phyloP scores from a whole-genome alignment of 2,888 invertebrate species.

The Camponotus fellah region DNA sequence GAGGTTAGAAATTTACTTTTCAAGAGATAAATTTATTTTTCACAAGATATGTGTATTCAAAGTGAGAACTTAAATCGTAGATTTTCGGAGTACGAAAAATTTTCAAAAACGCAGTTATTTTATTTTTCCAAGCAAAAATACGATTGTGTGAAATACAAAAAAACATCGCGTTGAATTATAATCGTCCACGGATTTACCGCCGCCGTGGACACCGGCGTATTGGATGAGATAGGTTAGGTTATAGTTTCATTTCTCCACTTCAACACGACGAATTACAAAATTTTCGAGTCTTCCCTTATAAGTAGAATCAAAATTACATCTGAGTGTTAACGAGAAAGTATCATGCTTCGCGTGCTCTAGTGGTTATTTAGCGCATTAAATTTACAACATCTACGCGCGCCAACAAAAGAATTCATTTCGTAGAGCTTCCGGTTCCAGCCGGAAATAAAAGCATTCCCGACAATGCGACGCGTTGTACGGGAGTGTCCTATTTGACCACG shows the following conservation, averaged over 20 bases:
- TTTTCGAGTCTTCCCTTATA: not conserved
- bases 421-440: not conserved
- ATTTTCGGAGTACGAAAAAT: not conserved
- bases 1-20: not conserved
- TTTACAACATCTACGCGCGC: no score
- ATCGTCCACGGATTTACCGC: not conserved
- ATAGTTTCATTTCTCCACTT: not conserved
- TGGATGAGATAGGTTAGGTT: slow-evolving; percentile 5
- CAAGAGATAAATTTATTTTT: not conserved
- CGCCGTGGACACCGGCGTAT: not conserved
- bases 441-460: not conserved
- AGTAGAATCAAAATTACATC: not conserved
- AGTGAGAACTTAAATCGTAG: not conserved
- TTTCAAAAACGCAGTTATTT: not conserved
- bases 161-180: not conserved
- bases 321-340: not conserved
- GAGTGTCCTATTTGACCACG: no score
- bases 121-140: not conserved
- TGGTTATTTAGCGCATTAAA: not conserved
- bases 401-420: no score
- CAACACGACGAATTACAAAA: not conserved
- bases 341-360: not conserved
- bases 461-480: not conserved
- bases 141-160: not conserved
- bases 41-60: no score